Evolutionary conservation across 1,140 invertebrate species (phyloP), one percentile per base, ranked within the genome.

Genomic region (Rhyacophila brunnea): DNA sequence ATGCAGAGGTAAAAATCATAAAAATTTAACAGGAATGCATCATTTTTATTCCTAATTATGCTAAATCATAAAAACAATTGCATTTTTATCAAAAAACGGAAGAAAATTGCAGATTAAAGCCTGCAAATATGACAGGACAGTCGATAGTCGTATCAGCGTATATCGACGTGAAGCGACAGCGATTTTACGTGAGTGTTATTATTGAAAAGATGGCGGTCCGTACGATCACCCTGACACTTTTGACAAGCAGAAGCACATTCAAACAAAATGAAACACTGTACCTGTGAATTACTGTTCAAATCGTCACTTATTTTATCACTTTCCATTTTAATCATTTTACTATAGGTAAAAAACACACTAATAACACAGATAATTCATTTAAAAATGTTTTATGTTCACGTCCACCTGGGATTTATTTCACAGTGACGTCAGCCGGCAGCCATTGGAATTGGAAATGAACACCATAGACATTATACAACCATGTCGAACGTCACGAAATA

Each of bases 221-320:
- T 49, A 28, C 34, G 34, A 47, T 34, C 4, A 32, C 55, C 46
- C 46, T 57, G 55, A 57, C 55, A 50, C 46, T 57, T 48, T 42
- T 57, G 55, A 50, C 55, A 48, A 57, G 55, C 55, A 14, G 40
- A 56, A 19, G 43, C 40, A 45, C 53, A 40, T 47, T 56, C 43
- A 47, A 38, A 35, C 44, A 18, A 56, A 47, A 47, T 47, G 32
- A 56, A 56, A 13, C 51, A 54, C 42, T 34, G 35, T 57, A 84
- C 83, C 82, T 84, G 82, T 61, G 77, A 73, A 74, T 80, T 82
- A 54, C 75, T 76, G 66, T 79, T 81, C 61, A 80, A 74, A 70
- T 85, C 83, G 69, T 84, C 82, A 70, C 82, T 79, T 58, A 80
- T 77, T 73, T 83, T 84, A 73, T 85, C 83, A 66, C 83, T 85